phyloP scores from a whole-genome alignment of 2,113 vertebrate genomes.

The Haliaeetus leucogaster region DNA sequence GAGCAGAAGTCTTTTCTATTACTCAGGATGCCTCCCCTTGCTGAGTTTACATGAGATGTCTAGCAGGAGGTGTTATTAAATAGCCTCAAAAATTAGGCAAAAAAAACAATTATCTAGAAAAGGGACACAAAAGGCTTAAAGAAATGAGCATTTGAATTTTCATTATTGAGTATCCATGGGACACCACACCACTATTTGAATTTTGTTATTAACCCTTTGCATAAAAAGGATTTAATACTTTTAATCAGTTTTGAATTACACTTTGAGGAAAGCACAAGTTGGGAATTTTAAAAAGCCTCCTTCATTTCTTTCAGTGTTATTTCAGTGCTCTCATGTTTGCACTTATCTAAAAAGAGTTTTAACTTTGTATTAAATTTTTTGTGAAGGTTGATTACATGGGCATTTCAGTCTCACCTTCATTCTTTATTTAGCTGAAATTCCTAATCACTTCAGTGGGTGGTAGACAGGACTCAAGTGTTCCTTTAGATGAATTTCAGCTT shows the following conservation, averaged over 20 bases:
- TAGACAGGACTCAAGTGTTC: constrained; percentile 52
- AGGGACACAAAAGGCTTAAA: constrained; percentile 72
- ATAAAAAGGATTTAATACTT: constrained; percentile 66
- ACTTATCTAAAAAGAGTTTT: constrained; percentile 56
- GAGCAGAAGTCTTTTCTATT: constrained; percentile 80
- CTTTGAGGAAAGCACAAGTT: constrained; percentile 44
- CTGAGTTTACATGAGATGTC: constrained; percentile 84
- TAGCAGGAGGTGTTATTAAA: constrained; percentile 82
- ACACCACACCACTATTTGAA: constrained; percentile 62
- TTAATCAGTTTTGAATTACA: constrained; percentile 73
- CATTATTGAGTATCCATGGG: constrained; percentile 76
- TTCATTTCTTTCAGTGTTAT: constrained; percentile 38
- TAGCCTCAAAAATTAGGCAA: constrained; percentile 75
- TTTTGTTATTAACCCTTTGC: constrained; percentile 73
- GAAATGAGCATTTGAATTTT: constrained; percentile 76
- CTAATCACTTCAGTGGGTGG: constrained; percentile 59
- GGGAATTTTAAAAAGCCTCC: constrained; percentile 26
- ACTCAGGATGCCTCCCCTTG: constrained; percentile 81
- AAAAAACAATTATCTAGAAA: constrained; percentile 76
- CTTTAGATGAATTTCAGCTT: constrained; percentile 53
- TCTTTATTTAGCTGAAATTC: constrained; percentile 62
- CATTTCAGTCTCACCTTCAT: constrained; percentile 55
- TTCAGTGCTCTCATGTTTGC: constrained; percentile 40
- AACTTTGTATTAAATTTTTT: constrained; percentile 55
- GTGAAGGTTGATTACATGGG: constrained; percentile 54